phyloP scores from a whole-genome alignment of 2,113 vertebrate genomes.

The Campylorhamphus procurvoides region DNA sequence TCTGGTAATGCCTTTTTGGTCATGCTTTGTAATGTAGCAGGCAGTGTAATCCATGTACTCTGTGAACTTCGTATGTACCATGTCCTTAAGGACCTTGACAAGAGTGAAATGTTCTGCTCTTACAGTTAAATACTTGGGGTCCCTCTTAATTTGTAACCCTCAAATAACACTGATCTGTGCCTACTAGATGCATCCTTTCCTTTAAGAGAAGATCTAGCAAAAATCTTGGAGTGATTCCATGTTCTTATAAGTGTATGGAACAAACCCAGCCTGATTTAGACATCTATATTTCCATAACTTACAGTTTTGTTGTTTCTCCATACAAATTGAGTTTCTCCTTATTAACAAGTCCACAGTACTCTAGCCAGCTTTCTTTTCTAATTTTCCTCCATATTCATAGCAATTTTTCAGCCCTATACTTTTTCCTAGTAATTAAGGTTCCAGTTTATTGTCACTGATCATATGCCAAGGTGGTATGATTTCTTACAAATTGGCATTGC shows the following conservation, averaged over 20 bases:
- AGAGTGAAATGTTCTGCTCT: neutral
- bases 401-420: neutral
- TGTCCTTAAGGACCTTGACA: neutral
- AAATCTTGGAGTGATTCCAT: neutral
- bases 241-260: neutral
- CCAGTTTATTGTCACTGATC: neutral
- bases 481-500: neutral
- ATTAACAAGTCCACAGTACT: neutral
- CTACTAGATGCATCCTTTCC: neutral
- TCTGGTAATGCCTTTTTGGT: neutral
- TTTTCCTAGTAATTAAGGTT: neutral
- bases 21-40: neutral
- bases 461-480: neutral
- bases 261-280: neutral
- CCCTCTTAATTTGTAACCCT: neutral
- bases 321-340: neutral
- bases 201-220: neutral
- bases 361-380: neutral
- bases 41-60: neutral
- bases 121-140: neutral
- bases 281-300: neutral
- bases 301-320: neutral
- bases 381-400: neutral
- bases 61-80: fast-evolving
- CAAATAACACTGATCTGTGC: neutral